A percentile compares a stretch with the other conserved stretches of the same genome.
These are phyloP conservation scores for Pseudorectes ferrugineus DNA, from an alignment of 2,113 vertebrate genomes.

Conservation along the genomic window DNA sequence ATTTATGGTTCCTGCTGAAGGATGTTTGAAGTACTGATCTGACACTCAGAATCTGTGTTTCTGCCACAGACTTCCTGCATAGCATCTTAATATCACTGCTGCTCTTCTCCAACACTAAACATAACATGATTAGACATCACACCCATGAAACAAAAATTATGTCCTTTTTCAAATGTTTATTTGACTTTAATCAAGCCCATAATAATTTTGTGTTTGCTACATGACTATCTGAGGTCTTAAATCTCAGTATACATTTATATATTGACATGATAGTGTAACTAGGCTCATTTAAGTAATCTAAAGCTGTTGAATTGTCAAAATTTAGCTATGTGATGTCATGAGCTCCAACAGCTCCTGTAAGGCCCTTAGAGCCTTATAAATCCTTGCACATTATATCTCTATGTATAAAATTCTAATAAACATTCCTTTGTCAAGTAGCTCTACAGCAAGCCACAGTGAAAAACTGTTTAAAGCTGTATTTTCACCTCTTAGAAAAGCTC, in stretches of 20 bases:
- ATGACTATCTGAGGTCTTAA: neutral
- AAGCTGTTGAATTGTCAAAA: neutral
- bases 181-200: neutral
- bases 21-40: neutral
- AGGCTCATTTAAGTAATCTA: neutral
- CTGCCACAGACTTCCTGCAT: neutral
- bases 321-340: neutral
- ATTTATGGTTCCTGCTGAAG: neutral
- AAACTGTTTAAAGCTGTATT: neutral
- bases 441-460: neutral
- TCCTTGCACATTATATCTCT: neutral
- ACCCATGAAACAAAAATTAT: neutral
- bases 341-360: neutral
- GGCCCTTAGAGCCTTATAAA: neutral
- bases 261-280: neutral
- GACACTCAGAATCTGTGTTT: neutral
- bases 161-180: neutral
- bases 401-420: neutral
- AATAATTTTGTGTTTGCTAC: neutral
- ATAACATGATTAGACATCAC: neutral
- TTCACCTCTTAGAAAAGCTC: neutral
- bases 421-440: neutral
- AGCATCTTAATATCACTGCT: neutral
- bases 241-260: fast-evolving
- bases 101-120: neutral